Percentiles rank a stretch among this genome's conserved stretches.
phyloP scores from a whole-genome alignment of 2,888 invertebrate species.

The Aradus depressus region DNA sequence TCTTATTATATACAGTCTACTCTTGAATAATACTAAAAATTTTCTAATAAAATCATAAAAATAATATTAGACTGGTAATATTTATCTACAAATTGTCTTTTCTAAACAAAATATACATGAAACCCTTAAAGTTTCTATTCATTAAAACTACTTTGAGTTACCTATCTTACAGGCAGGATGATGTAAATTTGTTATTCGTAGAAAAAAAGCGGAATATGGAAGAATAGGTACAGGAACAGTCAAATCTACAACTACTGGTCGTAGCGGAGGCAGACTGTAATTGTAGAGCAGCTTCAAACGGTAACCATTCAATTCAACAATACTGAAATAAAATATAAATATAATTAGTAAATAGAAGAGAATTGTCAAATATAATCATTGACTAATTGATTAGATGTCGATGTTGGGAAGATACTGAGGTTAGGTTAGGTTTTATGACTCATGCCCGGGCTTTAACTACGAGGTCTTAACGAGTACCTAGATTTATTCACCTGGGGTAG shows the following conservation, averaged over 20 bases:
- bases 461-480: no score
- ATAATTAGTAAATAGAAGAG: neutral
- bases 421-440: no score
- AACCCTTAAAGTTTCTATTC: no score
- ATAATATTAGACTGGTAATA: no score
- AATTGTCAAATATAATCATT: neutral
- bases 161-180: constrained; percentile 18
- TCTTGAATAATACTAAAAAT: no score
- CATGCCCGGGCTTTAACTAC: no score
- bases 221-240: constrained; percentile 16
- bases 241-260: constrained; percentile 17
- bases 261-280: constrained; percentile 24
- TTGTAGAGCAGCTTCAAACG: constrained; percentile 38
- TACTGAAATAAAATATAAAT: constrained; percentile 38
- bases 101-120: no score
- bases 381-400: neutral
- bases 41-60: no score
- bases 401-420: neutral
- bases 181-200: constrained; percentile 12
- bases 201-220: constrained; percentile 23
- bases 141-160: no score
- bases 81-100: no score
- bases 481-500: no score
- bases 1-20: no score
- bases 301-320: constrained; percentile 48